A percentile compares a stretch with the other conserved stretches of the same genome.
Conservation (phyloP, 2,113 vertebrate genomes). For the Murina feae region DNA sequence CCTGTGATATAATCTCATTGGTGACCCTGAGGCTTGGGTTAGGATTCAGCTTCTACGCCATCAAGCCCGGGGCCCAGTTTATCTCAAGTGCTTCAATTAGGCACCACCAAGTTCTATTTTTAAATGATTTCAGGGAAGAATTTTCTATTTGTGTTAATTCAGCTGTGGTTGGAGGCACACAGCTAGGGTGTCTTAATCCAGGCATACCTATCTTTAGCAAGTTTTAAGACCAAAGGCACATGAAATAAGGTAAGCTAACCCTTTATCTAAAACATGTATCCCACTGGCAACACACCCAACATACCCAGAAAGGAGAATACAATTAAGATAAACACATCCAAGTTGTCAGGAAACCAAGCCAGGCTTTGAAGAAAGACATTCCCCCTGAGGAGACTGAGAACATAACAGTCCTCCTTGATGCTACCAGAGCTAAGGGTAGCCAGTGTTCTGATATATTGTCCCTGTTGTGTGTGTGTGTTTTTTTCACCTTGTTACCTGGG, state of each 20-base stretch:
- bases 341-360: background rate
- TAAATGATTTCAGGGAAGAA: background rate
- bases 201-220: background rate
- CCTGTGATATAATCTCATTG: background rate
- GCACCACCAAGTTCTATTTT: background rate
- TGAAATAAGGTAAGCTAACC: background rate
- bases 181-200: background rate
- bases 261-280: background rate
- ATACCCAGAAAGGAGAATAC: background rate
- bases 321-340: background rate
- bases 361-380: background rate
- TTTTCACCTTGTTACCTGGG: background rate
- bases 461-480: no score
- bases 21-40: background rate
- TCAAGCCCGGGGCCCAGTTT: background rate
- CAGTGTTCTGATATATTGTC: background rate
- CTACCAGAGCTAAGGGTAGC: background rate
- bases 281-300: background rate
- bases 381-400: background rate
- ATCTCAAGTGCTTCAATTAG: background rate
- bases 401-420: no score
- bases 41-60: background rate
- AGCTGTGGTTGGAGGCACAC: background rate
- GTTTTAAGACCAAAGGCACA: background rate
- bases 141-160: background rate